Percentiles rank a stretch among this genome's conserved stretches.
These are phyloP conservation scores for Cyclina sinensis DNA, from an alignment of 1,140 invertebrate genomes.

Conservation along the genomic window DNA sequence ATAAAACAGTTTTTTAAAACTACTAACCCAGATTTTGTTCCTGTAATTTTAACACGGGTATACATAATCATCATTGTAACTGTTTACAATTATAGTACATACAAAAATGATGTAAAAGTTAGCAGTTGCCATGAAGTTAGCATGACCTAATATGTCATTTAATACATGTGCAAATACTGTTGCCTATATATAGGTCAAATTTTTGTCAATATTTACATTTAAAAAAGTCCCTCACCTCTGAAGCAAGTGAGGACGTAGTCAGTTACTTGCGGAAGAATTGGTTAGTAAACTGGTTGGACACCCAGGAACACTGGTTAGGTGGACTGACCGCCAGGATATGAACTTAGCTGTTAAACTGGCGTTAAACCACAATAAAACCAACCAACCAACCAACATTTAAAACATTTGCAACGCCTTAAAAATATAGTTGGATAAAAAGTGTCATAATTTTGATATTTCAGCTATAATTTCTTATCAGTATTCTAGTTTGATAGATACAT, in stretches of 20 bases:
- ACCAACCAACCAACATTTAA: too few relatives aligned
- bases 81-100: conserved; percentile 26
- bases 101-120: not conserved
- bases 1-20: too few relatives aligned
- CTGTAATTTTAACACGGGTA: conserved; percentile 16
- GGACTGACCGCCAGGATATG: too few relatives aligned
- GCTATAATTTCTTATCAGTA: not conserved
- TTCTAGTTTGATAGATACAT: conserved; percentile 18
- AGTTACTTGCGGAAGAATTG: too few relatives aligned
- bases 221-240: too few relatives aligned
- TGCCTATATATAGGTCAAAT: conserved; percentile 11
- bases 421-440: not conserved
- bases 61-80: conserved; percentile 30
- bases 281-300: too few relatives aligned
- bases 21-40: conserved; percentile 1
- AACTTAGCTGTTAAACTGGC: too few relatives aligned
- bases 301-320: too few relatives aligned
- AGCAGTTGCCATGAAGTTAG: conserved; percentile 26
- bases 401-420: not conserved
- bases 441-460: not conserved
- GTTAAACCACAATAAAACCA: too few relatives aligned
- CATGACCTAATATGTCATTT: conserved; percentile 19
- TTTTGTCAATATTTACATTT: too few relatives aligned
- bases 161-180: conserved; percentile 23
- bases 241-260: too few relatives aligned